phyloP scores from a whole-genome alignment of 2,888 invertebrate species.

The Orthosia gracilis region DNA sequence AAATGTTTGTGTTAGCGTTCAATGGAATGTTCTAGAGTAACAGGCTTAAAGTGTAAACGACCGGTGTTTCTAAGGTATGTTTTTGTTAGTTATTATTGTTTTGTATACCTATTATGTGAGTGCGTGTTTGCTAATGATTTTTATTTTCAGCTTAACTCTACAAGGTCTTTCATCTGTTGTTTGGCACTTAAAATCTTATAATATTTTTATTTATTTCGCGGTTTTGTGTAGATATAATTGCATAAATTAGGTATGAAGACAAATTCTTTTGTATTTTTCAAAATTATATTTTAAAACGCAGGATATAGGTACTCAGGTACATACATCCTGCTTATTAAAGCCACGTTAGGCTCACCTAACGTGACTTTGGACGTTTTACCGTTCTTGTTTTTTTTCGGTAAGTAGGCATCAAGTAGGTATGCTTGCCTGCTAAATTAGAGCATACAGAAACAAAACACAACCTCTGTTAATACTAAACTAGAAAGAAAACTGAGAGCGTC shows the following conservation, averaged over 20 bases:
- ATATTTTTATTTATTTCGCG: neutral
- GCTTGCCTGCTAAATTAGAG: neutral
- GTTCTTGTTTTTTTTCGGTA: neutral
- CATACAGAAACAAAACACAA: neutral
- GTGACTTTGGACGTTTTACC: too few relatives aligned
- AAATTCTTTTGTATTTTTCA: neutral
- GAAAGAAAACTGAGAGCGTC: too few relatives aligned
- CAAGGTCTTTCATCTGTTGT: neutral
- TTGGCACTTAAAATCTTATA: neutral
- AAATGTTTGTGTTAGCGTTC: neutral
- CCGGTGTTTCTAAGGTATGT: neutral
- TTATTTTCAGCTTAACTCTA: neutral
- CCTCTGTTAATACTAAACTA: too few relatives aligned
- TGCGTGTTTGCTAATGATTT: neutral
- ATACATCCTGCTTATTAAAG: too few relatives aligned
- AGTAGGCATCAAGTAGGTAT: neutral
- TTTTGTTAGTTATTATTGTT: slow-evolving; percentile 1
- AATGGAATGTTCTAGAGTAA: slow-evolving; percentile 14
- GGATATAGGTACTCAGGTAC: too few relatives aligned
- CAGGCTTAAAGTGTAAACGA: neutral
- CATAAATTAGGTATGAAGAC: neutral
- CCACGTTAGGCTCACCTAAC: too few relatives aligned
- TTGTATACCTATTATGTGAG: neutral
- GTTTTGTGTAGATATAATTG: neutral
- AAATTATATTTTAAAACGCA: slow-evolving; percentile 2